Base-by-base conservation (phyloP, 2,113 vertebrate genomes). In the Andinoacara biseriatus region DNA sequence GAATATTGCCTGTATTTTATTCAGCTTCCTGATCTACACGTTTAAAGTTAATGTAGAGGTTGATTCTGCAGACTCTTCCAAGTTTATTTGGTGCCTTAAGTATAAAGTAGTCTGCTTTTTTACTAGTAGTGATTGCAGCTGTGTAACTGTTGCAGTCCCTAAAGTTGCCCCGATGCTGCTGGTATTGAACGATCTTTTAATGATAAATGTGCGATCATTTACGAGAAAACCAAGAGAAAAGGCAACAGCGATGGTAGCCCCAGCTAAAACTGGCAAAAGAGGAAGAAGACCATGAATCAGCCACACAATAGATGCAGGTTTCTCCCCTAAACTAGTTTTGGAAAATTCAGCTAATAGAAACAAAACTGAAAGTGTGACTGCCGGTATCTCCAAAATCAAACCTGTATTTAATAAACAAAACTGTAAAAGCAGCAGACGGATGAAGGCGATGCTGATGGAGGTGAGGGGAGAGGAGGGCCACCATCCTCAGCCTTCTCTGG, bases 161-260 rank as follows among this genome's bases (percentile, higher is more conserved):
- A 40, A 63, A 63, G 0, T 0, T 63, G 33, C 0, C n/a, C 0
- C n/a, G 40, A 8, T 1, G 13, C 61, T 40, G n/a, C 61, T 63
- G 61, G n/a, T 11, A 5, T 63, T 40, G 15, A 63, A 40, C 7
- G 8, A 9, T 35, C 35, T 35, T 35, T 38, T 65, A 43, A 43
- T 63, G 7, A 63, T 15, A 65, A 7, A 6, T 33, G 62, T 65
- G n/a, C 1, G 61, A 63, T 49, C 38, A 5, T 13, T 13, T 14
- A 40, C 10, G 10, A 40, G 40, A 43, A 43, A 43, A 63, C 0
- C 40, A 62, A 62, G 60, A 33, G 61, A 63, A 40, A 13, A 33
- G 7, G 7, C 35, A 24, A 40, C 22, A 65, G 35, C n/a, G 60
- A 62, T 38, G 31, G 60, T 5, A 65, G 40, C 61, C 15, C 35